Base-by-base conservation (phyloP, 2,113 vertebrate species). In the Gavialis gangeticus region DNA sequence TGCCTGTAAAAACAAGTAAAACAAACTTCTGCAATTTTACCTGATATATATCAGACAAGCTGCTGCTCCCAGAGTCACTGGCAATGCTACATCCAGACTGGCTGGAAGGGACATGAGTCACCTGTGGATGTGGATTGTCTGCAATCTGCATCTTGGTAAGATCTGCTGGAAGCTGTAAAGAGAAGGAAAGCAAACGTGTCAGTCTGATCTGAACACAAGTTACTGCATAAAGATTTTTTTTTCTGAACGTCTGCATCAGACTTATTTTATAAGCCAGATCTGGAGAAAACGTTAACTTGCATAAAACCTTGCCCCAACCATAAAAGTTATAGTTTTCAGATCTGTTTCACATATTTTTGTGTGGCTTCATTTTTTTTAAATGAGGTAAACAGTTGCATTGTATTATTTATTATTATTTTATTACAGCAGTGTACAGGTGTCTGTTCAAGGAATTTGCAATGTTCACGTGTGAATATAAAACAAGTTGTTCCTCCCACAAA, bases 21-120 rank as follows among this genome's bases (percentile, higher is more conserved):
- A 46, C 75, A 64, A 66, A 54, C 7, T 71, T 82, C 82, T 57
- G 82, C 34, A 28, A 13, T 67, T 91, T 96, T 97, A 99, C 99
- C 99, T 99, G 99, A 92, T 99, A 99, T 92, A 99, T 99, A 95
- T 99, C 99, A n/a, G 99, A 99, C 3, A 99, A 98, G 96, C 99
- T 99, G 98, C 99, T 99, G 97, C 99, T 99, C 89, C 99, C 99
- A 10, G 99, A 99, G 94, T 99, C 99, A 79, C 99, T 99, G 96
- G 99, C 99, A 58, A 99, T 99, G 93, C 99, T 99, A 96, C 99
- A 99, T 67, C 99, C 99, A 19, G 99, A 99, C 95, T 99, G 99
- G 98, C 99, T 99, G 17, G 99, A 98, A 59, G 99, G 97, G 92
- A 99, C 98, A 7, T 99, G 99, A 56, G 98, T 98, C 98, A 98